Evolutionary conservation across 2,113 vertebrate species (phyloP).

Genomic region (Ciconia boyciana): DNA sequence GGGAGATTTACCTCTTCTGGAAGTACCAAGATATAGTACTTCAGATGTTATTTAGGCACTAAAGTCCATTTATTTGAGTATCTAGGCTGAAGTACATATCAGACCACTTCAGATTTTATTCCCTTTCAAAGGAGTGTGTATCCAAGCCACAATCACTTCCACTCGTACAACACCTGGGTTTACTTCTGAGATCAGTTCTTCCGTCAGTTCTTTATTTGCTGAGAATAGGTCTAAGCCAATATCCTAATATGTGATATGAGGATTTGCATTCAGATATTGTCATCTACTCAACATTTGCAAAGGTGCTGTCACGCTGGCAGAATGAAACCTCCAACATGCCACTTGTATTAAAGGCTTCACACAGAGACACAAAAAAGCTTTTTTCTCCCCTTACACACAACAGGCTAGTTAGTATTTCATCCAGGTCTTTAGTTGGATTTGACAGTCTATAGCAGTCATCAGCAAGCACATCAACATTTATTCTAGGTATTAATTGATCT

Average conservation of each 20-base stretch:
- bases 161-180: background rate
- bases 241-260: background rate
- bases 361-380: background rate
- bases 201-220: background rate
- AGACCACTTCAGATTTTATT: background rate
- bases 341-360: background rate
- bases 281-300: background rate
- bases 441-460: background rate
- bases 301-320: background rate
- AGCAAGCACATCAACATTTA: background rate
- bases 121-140: background rate
- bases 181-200: background rate
- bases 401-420: background rate
- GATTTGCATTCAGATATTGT: background rate
- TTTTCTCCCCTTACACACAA: background rate
- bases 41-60: background rate
- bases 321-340: background rate
- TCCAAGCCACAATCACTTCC: background rate
- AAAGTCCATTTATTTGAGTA: background rate
- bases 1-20: background rate
- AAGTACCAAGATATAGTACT: background rate
- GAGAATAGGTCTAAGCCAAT: background rate
- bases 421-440: background rate
- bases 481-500: background rate
- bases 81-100: background rate